Evolutionary conservation across 64 coral and sea anemone species (phyloP).

Genomic region (Cladopsammia gracilis): DNA sequence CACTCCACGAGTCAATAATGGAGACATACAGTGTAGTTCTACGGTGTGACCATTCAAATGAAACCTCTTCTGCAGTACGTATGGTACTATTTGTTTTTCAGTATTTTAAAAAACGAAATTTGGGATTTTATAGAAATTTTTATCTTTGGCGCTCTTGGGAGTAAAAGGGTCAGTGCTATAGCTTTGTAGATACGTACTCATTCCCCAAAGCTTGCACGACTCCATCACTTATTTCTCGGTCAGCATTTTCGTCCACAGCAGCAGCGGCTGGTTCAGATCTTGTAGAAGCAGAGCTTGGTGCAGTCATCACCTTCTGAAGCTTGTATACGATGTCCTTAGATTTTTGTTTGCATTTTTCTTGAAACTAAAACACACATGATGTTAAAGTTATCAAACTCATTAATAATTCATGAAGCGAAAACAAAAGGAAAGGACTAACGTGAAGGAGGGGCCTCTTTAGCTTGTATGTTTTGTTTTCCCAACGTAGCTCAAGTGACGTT

Average conservation of each 20-base stretch:
- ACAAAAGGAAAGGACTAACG: neutral
- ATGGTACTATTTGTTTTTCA: too few relatives aligned
- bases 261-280: neutral
- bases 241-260: neutral
- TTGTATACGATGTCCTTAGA: constrained; percentile 13
- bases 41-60: too few relatives aligned
- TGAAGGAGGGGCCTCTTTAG: too few relatives aligned
- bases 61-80: too few relatives aligned
- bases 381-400: neutral
- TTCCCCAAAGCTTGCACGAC: constrained; percentile 1
- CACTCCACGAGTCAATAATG: too few relatives aligned
- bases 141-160: too few relatives aligned
- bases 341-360: constrained; percentile 20
- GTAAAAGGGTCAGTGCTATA: too few relatives aligned
- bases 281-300: neutral
- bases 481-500: too few relatives aligned
- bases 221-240: neutral
- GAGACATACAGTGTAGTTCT: too few relatives aligned
- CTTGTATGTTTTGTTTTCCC: too few relatives aligned
- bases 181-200: constrained; percentile 7
- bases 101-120: too few relatives aligned
- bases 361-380: neutral
- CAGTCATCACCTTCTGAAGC: neutral
- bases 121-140: too few relatives aligned
- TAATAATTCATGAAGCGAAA: neutral